A percentile compares a stretch with the other conserved stretches of the same genome.
phyloP scores from a whole-genome alignment of 1,140 invertebrate genomes.

The Brachystomella parvula region DNA sequence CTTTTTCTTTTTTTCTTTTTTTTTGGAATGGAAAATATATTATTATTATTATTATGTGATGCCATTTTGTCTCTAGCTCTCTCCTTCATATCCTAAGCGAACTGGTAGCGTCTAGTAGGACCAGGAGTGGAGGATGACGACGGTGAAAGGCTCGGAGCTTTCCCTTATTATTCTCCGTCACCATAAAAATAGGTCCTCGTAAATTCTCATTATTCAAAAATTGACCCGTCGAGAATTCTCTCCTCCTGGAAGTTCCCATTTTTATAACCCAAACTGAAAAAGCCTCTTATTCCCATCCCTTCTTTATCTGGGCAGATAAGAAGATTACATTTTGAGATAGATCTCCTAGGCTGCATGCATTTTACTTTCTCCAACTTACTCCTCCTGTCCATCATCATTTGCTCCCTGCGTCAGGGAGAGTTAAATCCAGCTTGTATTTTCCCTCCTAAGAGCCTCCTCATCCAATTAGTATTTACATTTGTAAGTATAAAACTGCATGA shows the following conservation, averaged over 20 bases:
- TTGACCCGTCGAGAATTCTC: conserved; percentile 35
- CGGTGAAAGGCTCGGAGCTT: background rate
- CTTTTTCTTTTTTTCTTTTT: background rate
- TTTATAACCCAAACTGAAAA: background rate
- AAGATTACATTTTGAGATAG: conserved; percentile 1
- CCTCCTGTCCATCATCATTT: conserved; percentile 30
- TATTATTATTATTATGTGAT: conserved; percentile 12
- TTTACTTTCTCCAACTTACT: conserved; percentile 10
- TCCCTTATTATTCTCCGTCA: conserved; percentile 27
- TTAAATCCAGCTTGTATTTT: conserved; percentile 1
- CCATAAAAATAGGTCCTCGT: conserved; percentile 34
- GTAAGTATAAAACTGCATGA: background rate
- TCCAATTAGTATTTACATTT: conserved; percentile 1
- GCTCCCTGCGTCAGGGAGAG: background rate
- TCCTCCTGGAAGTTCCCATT: background rate
- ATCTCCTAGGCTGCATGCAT: background rate
- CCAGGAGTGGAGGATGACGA: background rate
- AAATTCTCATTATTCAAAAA: conserved; percentile 39
- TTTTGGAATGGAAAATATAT: conserved; percentile 9
- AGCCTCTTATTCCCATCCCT: background rate
- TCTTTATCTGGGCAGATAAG: background rate
- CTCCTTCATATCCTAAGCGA: conserved; percentile 1
- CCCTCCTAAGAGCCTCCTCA: background rate
- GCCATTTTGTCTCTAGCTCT: conserved; percentile 9
- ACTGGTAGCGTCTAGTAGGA: background rate